A percentile compares a stretch with the other conserved stretches of the same genome.
phyloP scores from a whole-genome alignment of 1,140 invertebrate species.

The Amyelois transitella region DNA sequence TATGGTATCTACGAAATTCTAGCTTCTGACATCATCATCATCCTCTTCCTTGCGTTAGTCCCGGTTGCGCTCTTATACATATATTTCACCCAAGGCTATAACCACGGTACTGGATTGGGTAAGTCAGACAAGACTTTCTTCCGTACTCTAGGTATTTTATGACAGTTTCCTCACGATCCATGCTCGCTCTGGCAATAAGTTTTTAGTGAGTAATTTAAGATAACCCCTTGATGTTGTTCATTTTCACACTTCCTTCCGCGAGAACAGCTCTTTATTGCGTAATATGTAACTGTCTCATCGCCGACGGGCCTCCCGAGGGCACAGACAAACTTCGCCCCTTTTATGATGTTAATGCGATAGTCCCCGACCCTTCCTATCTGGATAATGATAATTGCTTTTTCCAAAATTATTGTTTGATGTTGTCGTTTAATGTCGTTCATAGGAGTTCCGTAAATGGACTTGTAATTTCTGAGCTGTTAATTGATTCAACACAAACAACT shows the following conservation, averaged over 20 bases:
- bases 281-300: constrained; percentile 72
- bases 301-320: constrained; percentile 64
- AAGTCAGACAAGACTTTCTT: no score
- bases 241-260: constrained; percentile 74
- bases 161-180: constrained; percentile 6
- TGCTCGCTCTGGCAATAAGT: constrained; percentile 61
- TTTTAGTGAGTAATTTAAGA: constrained; percentile 74
- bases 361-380: constrained; percentile 59
- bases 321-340: constrained; percentile 62
- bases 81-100: no score
- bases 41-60: no score
- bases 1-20: no score
- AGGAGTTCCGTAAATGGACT: constrained; percentile 43
- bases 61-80: no score
- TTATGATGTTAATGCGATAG: constrained; percentile 71
- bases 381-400: constrained; percentile 73
- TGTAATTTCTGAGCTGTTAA: constrained; percentile 34
- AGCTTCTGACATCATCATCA: no score
- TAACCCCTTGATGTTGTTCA: constrained; percentile 74
- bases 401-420: constrained; percentile 73
- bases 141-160: not conserved
- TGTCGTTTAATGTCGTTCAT: constrained; percentile 55
- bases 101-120: no score
- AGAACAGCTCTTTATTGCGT: constrained; percentile 74
- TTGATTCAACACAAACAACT: constrained; percentile 10